Evolutionary conservation across 2,797 vertebrate genomes (phyloP).

Genomic region (Zalophus californianus): DNA sequence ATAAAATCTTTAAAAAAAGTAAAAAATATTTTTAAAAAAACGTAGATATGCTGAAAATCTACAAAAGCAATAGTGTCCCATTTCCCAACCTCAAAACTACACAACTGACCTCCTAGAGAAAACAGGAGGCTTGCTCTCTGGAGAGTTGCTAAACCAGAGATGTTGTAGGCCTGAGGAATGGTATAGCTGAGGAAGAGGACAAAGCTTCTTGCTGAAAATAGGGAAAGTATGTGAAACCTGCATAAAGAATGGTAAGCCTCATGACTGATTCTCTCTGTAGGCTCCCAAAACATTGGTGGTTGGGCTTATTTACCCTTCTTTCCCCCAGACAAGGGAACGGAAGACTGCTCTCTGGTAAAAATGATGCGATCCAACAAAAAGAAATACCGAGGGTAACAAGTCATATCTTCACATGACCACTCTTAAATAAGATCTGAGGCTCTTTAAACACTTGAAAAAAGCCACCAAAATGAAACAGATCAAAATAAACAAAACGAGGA

Average conservation of each 20-base stretch:
- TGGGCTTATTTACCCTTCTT: background rate
- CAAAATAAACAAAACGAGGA: background rate
- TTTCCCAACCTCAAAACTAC: background rate
- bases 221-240: background rate
- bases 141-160: background rate
- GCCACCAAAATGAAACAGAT: slow-evolving; percentile 44
- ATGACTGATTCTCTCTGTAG: background rate
- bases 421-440: slow-evolving; percentile 24
- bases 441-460: background rate
- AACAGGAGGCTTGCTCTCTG: background rate
- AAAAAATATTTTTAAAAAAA: too few species aligned
- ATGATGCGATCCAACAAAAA: slow-evolving; percentile 5
- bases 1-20: too few species aligned
- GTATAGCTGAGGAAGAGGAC: background rate
- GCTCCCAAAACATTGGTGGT: background rate
- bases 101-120: background rate
- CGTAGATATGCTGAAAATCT: background rate
- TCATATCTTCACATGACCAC: background rate
- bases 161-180: background rate
- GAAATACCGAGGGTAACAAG: background rate
- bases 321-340: background rate
- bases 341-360: slow-evolving; percentile 5
- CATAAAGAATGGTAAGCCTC: background rate
- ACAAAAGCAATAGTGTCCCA: background rate
- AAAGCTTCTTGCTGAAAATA: background rate